These are phyloP conservation scores for Donacobius atricapilla DNA, from an alignment of 2,113 vertebrate genomes.

Conservation along the genomic window DNA sequence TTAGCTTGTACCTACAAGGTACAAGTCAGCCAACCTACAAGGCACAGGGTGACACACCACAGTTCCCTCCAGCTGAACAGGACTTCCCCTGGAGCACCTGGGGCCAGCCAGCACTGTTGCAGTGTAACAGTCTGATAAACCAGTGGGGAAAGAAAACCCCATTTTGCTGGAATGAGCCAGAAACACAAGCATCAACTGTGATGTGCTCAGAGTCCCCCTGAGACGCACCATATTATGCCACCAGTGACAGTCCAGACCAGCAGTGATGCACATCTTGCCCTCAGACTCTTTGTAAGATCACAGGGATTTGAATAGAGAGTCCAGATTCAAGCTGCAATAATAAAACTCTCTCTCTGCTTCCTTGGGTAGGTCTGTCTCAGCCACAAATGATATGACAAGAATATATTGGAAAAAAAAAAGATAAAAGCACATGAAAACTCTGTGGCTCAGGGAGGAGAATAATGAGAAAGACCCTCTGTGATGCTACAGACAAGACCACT, in stretches of 20 bases:
- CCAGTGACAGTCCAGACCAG: fast-evolving
- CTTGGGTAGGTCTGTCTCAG: neutral
- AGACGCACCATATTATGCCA: neutral
- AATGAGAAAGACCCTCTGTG: neutral
- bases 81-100: constrained; percentile 69
- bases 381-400: neutral
- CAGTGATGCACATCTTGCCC: neutral
- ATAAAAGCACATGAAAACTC: neutral
- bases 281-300: neutral
- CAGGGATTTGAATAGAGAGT: neutral
- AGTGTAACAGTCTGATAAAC: constrained; percentile 67
- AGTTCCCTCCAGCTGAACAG: constrained; percentile 65
- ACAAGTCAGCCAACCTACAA: neutral
- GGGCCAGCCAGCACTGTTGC: constrained; percentile 68
- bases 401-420: neutral
- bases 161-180: constrained; percentile 54
- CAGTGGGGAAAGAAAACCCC: neutral
- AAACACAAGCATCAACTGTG: neutral
- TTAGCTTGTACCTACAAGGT: neutral
- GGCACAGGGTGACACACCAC: constrained; percentile 17
- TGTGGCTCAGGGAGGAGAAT: neutral
- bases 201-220: neutral
- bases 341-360: neutral
- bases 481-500: neutral
- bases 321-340: neutral